Conservation (phyloP, 2,888 invertebrate species). For the Resseliella maxima region DNA sequence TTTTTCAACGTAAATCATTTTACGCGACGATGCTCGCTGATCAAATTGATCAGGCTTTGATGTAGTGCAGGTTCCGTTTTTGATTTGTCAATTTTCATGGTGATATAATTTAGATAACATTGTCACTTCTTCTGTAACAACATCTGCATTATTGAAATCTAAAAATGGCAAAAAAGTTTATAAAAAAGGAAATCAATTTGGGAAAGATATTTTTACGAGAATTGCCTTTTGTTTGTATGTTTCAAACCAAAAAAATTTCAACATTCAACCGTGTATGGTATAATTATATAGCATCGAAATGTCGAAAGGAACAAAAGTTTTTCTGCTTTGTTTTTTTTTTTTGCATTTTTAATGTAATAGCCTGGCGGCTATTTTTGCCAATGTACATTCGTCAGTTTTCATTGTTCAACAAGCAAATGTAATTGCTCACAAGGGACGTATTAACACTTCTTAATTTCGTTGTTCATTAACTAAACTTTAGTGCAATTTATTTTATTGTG, state of each 20-base stretch:
- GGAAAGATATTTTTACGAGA: neutral
- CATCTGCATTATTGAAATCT: neutral
- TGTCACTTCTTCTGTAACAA: neutral
- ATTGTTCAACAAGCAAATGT: neutral
- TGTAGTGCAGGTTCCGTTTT: neutral
- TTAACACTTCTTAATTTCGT: constrained; percentile 12
- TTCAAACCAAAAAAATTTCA: neutral
- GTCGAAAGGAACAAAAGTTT: neutral
- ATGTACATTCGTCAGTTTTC: neutral
- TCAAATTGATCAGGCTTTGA: no score
- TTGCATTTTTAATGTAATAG: constrained; percentile 9
- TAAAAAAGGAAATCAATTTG: constrained; percentile 14
- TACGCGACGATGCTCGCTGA: no score
- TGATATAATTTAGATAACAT: neutral
- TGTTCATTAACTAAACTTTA: neutral
- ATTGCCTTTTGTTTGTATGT: neutral
- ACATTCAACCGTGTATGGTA: neutral
- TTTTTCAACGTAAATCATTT: no score
- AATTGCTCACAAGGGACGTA: constrained; percentile 20
- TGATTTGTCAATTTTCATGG: neutral
- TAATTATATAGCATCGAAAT: neutral
- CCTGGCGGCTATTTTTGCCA: neutral
- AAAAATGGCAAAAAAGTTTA: neutral
- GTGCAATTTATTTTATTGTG: neutral
- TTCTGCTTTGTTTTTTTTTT: neutral